A percentile compares a stretch with the other conserved stretches of the same genome.
Conservation (phyloP, 1,140 invertebrate species). For the Zaprionus davidi region DNA sequence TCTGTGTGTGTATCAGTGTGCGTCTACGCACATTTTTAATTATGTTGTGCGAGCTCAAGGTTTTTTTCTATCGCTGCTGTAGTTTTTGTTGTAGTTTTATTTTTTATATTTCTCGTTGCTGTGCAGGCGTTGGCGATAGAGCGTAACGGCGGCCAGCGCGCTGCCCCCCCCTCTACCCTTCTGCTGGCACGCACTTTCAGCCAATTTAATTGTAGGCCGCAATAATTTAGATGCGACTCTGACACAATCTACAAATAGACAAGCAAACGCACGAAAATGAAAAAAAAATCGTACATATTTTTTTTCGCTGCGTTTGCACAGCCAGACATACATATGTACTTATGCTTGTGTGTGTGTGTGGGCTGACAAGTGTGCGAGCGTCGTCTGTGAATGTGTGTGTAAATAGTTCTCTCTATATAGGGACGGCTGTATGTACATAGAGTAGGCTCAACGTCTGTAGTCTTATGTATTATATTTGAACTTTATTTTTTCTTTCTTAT, state of each 20-base stretch:
- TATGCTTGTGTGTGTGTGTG: slow-evolving; percentile 2
- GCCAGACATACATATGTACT: not conserved
- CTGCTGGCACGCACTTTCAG: slow-evolving; percentile 63
- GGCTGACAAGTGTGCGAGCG: slow-evolving; percentile 33
- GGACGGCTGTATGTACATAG: not conserved
- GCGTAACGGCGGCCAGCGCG: slow-evolving; percentile 22
- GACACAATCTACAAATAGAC: slow-evolving; percentile 52
- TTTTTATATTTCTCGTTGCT: slow-evolving; percentile 66
- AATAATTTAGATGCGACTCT: slow-evolving; percentile 64
- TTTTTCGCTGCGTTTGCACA: slow-evolving; percentile 43
- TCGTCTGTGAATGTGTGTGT: slow-evolving; percentile 23
- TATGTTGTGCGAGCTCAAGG: slow-evolving; percentile 80
- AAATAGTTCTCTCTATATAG: slow-evolving; percentile 46
- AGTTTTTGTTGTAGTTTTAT: slow-evolving; percentile 42
- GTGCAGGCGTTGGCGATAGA: slow-evolving; percentile 67
- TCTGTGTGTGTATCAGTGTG: slow-evolving; percentile 39
- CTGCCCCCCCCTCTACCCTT: not conserved
- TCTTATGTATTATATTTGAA: slow-evolving; percentile 35
- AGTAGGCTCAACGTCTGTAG: slow-evolving; percentile 8
- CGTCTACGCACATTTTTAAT: slow-evolving; percentile 80
- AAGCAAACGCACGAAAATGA: slow-evolving; percentile 9
- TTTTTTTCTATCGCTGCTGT: slow-evolving; percentile 71
- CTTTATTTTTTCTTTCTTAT: slow-evolving; percentile 40
- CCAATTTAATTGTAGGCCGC: slow-evolving; percentile 80
- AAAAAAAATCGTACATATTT: slow-evolving; percentile 20